Conservation (phyloP, 2,113 vertebrate species). For the Lutjanus erythropterus region DNA sequence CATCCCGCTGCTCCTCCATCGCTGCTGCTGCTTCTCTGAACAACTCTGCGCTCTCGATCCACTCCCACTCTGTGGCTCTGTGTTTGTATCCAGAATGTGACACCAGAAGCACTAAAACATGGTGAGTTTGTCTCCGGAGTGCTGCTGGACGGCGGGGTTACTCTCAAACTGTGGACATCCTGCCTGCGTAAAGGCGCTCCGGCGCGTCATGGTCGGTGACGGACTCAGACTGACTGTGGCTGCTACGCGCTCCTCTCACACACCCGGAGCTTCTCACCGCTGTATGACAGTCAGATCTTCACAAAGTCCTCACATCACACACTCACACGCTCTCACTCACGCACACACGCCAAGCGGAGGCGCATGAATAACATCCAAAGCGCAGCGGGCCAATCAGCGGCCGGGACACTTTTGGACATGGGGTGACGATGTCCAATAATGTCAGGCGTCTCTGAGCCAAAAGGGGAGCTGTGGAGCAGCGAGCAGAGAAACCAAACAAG, state of each 20-base stretch:
- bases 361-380: slow-evolving; percentile 83
- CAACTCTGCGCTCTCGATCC: slow-evolving; percentile 67
- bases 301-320: slow-evolving; percentile 84
- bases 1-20: slow-evolving; percentile 84
- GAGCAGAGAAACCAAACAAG: slow-evolving; percentile 42
- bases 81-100: slow-evolving; percentile 59
- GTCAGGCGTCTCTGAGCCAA: slow-evolving; percentile 75
- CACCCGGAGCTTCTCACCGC: slow-evolving; percentile 70
- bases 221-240: slow-evolving; percentile 76
- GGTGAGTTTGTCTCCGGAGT: slow-evolving; percentile 22
- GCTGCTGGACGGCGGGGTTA: slow-evolving; percentile 23
- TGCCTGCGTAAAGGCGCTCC: slow-evolving; percentile 67
- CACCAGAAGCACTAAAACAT: slow-evolving; percentile 46
- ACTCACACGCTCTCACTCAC: slow-evolving; percentile 30
- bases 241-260: slow-evolving; percentile 73
- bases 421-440: slow-evolving; percentile 85
- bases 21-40: slow-evolving; percentile 62
- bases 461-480: slow-evolving; percentile 71
- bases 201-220: slow-evolving; percentile 81
- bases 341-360: slow-evolving; percentile 81
- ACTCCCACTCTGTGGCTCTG: slow-evolving; percentile 58
- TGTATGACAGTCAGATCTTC: slow-evolving; percentile 86
- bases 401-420: slow-evolving; percentile 80
- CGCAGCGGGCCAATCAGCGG: slow-evolving; percentile 86
- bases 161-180: slow-evolving; percentile 62